Evolutionary conservation across 2,113 vertebrate species (phyloP).

Genomic region (Setophaga coronata): DNA sequence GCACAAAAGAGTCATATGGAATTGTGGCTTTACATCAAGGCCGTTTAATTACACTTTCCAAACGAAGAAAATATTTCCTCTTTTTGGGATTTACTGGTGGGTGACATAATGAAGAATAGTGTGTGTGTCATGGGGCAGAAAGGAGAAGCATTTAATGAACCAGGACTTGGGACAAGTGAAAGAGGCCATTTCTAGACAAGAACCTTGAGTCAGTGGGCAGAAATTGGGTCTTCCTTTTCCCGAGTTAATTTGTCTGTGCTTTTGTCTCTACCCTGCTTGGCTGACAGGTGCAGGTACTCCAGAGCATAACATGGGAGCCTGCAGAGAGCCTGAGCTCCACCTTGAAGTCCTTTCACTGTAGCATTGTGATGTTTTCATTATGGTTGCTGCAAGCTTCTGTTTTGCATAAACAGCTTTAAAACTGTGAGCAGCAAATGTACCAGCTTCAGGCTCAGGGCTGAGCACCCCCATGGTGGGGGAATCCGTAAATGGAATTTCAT

Average conservation of each 20-base stretch:
- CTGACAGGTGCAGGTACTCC: neutral
- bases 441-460: rapidly evolving
- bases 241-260: neutral
- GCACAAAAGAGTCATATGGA: neutral
- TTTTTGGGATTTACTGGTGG: neutral
- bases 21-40: neutral
- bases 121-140: neutral
- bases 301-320: neutral
- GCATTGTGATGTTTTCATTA: neutral
- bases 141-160: neutral
- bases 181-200: neutral
- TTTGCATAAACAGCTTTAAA: conserved; percentile 22
- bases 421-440: neutral
- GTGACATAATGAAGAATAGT: neutral
- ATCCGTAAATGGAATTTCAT: neutral
- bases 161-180: neutral
- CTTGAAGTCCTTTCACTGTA: neutral
- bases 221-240: neutral
- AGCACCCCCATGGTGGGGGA: neutral
- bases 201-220: neutral
- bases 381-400: neutral
- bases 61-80: neutral
- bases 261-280: neutral
- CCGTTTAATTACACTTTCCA: neutral
- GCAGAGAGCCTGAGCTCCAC: neutral